Evolutionary conservation across 1,140 invertebrate species (phyloP).

Genomic region (Zaprionus taronus): DNA sequence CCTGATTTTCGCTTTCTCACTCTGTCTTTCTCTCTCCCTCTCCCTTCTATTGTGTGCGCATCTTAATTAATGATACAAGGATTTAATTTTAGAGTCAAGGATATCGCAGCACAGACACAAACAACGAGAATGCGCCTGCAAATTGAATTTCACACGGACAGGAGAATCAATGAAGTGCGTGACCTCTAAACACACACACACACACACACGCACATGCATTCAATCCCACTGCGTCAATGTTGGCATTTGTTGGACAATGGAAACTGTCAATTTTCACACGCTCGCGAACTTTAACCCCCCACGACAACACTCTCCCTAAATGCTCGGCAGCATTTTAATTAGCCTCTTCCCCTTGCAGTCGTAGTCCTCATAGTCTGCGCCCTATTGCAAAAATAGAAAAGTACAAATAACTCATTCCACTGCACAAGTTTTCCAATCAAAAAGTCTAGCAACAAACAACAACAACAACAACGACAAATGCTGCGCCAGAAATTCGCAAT

Average conservation of each 20-base stretch:
- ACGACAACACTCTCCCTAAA: neutral
- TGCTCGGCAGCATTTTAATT: conserved; percentile 43
- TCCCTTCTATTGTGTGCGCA: conserved; percentile 14
- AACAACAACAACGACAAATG: conserved; percentile 26
- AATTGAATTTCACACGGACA: conserved; percentile 7
- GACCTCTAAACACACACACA: neutral
- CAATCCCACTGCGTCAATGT: conserved; percentile 18
- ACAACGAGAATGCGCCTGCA: neutral
- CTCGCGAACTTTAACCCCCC: conserved; percentile 31
- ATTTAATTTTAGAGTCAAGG: conserved; percentile 34
- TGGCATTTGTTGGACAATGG: conserved; percentile 13
- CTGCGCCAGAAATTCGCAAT: conserved; percentile 37
- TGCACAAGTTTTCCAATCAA: conserved; percentile 36
- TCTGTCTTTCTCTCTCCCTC: neutral
- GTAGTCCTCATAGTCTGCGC: no score
- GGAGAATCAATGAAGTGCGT: neutral
- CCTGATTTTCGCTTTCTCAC: neutral
- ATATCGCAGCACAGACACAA: neutral
- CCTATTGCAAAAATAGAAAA: conserved; percentile 3
- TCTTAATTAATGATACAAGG: conserved; percentile 61
- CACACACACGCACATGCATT: neutral
- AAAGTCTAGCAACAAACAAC: conserved; percentile 40
- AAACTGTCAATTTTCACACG: conserved; percentile 50
- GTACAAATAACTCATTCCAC: conserved; percentile 14
- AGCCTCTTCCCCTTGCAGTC: neutral